A percentile compares a stretch with the other conserved stretches of the same genome.
phyloP scores from a whole-genome alignment of 2,888 invertebrate genomes.

The Melanchra persicariae region DNA sequence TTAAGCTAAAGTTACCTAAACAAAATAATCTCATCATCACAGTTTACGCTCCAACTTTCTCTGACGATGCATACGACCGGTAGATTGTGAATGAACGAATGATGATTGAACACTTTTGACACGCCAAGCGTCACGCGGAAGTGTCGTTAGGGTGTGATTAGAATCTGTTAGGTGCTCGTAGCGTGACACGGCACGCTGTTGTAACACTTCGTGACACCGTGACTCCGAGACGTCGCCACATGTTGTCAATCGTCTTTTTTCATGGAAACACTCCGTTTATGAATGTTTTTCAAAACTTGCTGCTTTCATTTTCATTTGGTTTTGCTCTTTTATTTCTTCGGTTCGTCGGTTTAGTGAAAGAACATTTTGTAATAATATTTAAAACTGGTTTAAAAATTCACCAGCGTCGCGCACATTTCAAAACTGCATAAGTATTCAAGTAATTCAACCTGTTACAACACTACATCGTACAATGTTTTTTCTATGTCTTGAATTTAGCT shows the following conservation, averaged over 20 bases:
- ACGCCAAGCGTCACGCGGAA: conserved; percentile 20
- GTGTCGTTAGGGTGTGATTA: conserved; percentile 40
- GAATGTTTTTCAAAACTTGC: conserved; percentile 7
- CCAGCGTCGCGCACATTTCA: conserved; percentile 5
- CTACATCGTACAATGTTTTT: conserved; percentile 1
- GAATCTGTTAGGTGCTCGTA: conserved; percentile 24
- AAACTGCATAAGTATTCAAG: conserved; percentile 21
- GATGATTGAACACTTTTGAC: conserved; percentile 23
- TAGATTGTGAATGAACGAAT: conserved; percentile 24
- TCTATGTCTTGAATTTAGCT: conserved; percentile 19
- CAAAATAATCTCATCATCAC: background rate
- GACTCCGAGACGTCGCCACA: conserved; percentile 28
- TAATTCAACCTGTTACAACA: conserved; percentile 29
- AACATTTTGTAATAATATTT: conserved; percentile 1
- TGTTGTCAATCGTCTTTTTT: conserved; percentile 18
- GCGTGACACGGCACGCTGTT: conserved; percentile 32
- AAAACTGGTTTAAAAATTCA: conserved; percentile 13
- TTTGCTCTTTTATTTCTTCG: background rate
- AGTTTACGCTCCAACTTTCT: conserved; percentile 20
- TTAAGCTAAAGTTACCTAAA: background rate
- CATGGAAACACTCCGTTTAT: conserved; percentile 13
- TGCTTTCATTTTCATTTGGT: background rate
- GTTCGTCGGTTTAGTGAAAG: background rate
- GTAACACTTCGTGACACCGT: conserved; percentile 28
- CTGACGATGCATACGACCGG: background rate